Conservation (phyloP, 2,888 invertebrate genomes). For the Tachina grossa region DNA sequence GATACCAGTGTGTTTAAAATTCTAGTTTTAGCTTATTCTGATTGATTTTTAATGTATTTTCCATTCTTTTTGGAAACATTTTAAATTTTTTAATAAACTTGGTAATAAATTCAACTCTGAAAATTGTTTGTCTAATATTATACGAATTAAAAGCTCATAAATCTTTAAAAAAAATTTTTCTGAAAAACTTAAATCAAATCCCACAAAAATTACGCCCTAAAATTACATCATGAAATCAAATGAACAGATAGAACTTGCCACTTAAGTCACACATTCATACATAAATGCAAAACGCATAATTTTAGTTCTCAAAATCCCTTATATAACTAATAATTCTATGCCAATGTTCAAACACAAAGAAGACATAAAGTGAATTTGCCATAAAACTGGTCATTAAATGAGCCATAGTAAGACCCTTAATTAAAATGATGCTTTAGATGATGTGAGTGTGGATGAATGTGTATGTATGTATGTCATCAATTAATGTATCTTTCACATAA, state of each 20-base stretch:
- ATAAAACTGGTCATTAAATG: constrained; percentile 53
- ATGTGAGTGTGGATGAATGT: background rate
- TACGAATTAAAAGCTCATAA: too few species aligned
- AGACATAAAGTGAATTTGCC: constrained; percentile 28
- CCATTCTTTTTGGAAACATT: too few species aligned
- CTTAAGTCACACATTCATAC: constrained; percentile 33
- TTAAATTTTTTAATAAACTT: too few species aligned
- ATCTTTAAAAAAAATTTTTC: too few species aligned
- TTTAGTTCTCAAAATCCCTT: constrained; percentile 57
- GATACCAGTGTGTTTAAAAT: too few species aligned
- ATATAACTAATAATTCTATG: constrained; percentile 24
- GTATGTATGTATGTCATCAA: constrained; percentile 61
- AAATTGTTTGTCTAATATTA: too few species aligned
- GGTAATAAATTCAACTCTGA: too few species aligned
- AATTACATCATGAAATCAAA: too few species aligned
- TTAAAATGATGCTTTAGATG: constrained; percentile 61
- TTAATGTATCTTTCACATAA: constrained; percentile 36
- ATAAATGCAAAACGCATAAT: constrained; percentile 38
- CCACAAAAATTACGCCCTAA: too few species aligned
- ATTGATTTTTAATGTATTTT: too few species aligned
- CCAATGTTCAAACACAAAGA: constrained; percentile 7
- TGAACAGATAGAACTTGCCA: constrained; percentile 22
- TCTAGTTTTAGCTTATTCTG: too few species aligned
- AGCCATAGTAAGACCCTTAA: constrained; percentile 57
- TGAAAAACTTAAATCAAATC: too few species aligned